Evolutionary conservation across 2,888 invertebrate species (phyloP), one percentile per base, ranked within the genome.

Genomic region (Belgica antarctica): DNA sequence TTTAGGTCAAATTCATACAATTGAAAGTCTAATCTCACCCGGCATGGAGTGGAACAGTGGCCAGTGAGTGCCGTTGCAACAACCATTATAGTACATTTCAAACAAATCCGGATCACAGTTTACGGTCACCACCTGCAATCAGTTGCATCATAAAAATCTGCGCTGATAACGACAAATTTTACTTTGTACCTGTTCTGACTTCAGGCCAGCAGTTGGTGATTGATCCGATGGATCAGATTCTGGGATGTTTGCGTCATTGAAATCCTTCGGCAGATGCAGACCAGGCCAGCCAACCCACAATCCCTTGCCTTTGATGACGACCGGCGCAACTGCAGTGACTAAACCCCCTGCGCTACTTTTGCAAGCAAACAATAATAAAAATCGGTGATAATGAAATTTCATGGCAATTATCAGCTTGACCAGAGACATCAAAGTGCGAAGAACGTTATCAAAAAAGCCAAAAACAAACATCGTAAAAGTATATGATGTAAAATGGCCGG

Each of bases 201-300:
- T 85, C 5, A 94, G 83, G 72, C 93, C 93, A 71, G 94, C 92
- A 0, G 94, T 93, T 5, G 93, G 93, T 1, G 92, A 89, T 73
- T 88, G 88, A 80, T 94, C 93, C 57, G 85, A 86, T 0, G 93
- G 92, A 79, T 92, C 88, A 1, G 93, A 91, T 78, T 93, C 93
- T 0, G 94, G 94, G 75, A 94, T 93, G 1, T 25, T 1, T 66
- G 85, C 84, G 76, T 91, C 90, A 72, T 87, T 83, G 4, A 86
- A 86, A 76, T 92, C 86, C 25, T 88, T 86, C 2, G 70, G 61
- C 74, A 92, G 82, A 77, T 93, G 91, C 73, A 93, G 85, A 10
- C 94, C 94, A 0, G 94, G 89, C 94, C 94, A 94, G 73, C 94
- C 94, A 41, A 94, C 92, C 94, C 94, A 94, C 71, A 92, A 83